Percentiles rank a stretch among this genome's conserved stretches.
Conservation (phyloP, 2,113 vertebrate species). For the Leptodactylus fuscus region DNA sequence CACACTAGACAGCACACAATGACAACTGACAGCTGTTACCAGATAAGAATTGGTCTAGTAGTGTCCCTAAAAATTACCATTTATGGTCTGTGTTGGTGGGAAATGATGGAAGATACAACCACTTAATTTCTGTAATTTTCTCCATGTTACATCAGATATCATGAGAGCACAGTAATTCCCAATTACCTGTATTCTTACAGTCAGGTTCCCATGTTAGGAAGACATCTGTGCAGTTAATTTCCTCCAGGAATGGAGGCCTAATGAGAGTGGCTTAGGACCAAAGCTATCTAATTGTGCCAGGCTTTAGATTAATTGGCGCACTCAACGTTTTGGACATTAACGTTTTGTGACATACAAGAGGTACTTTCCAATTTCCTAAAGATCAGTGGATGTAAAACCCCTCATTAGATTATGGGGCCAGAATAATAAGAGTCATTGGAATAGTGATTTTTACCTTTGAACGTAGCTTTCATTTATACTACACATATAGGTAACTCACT, state of each 20-base stretch:
- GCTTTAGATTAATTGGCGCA: background rate
- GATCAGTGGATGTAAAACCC: background rate
- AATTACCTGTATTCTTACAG: conserved; percentile 3
- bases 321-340: background rate
- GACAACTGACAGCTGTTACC: too few relatives aligned
- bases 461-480: too few relatives aligned
- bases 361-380: background rate
- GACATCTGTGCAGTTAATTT: conserved; percentile 14
- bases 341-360: background rate
- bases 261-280: background rate
- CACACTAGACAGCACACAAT: background rate
- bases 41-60: background rate
- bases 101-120: too few relatives aligned
- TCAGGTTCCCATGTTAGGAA: background rate
- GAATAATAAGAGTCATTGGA: too few relatives aligned
- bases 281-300: conserved; percentile 14
- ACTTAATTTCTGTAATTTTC: too few relatives aligned
- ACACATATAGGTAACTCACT: too few relatives aligned
- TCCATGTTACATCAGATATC: background rate
- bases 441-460: too few relatives aligned
- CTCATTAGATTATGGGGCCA: background rate
- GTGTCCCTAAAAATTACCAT: background rate
- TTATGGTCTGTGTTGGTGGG: too few relatives aligned
- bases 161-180: background rate
- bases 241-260: background rate